A percentile compares a stretch with the other conserved stretches of the same genome.
Evolutionary conservation across 2,113 vertebrate species (phyloP).

Genomic region (Cephalopholis sonnerati): DNA sequence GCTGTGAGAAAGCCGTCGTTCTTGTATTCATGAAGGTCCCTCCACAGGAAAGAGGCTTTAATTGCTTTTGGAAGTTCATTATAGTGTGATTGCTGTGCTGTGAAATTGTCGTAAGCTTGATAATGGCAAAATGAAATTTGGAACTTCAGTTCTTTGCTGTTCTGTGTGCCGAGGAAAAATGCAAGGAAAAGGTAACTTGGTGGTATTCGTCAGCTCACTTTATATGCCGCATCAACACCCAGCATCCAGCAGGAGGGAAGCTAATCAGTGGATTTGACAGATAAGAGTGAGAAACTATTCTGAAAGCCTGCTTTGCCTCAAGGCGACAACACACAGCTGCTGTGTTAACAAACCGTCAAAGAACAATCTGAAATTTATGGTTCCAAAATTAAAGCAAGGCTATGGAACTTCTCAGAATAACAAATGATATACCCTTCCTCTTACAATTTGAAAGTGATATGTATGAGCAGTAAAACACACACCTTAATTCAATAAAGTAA

Average conservation of each 20-base stretch:
- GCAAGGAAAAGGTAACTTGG: slow-evolving; percentile 31
- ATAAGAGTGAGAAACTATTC: slow-evolving; percentile 17
- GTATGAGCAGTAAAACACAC: background rate
- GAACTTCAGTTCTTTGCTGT: slow-evolving; percentile 59
- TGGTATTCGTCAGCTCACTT: slow-evolving; percentile 28
- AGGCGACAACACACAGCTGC: slow-evolving; percentile 17
- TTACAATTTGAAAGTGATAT: background rate
- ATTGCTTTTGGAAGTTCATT: slow-evolving; percentile 85
- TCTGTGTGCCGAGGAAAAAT: slow-evolving; percentile 15
- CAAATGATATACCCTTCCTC: background rate
- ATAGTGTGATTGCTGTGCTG: slow-evolving; percentile 82
- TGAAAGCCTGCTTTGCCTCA: background rate
- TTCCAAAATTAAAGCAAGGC: slow-evolving; percentile 1
- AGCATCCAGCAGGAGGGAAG: slow-evolving; percentile 33
- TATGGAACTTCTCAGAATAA: background rate
- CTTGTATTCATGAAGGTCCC: slow-evolving; percentile 74
- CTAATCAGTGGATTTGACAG: slow-evolving; percentile 53
- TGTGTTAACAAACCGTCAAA: slow-evolving; percentile 7
- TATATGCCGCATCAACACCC: slow-evolving; percentile 18
- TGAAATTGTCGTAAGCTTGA: slow-evolving; percentile 81
- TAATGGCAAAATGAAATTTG: slow-evolving; percentile 76
- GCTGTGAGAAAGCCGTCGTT: slow-evolving; percentile 53
- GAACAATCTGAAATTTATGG: background rate
- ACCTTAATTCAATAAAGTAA: background rate
- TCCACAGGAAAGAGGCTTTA: slow-evolving; percentile 76